A percentile compares a stretch with the other conserved stretches of the same genome.
phyloP scores from a whole-genome alignment of 2,888 invertebrate species.

The Yponomeuta evonymella region DNA sequence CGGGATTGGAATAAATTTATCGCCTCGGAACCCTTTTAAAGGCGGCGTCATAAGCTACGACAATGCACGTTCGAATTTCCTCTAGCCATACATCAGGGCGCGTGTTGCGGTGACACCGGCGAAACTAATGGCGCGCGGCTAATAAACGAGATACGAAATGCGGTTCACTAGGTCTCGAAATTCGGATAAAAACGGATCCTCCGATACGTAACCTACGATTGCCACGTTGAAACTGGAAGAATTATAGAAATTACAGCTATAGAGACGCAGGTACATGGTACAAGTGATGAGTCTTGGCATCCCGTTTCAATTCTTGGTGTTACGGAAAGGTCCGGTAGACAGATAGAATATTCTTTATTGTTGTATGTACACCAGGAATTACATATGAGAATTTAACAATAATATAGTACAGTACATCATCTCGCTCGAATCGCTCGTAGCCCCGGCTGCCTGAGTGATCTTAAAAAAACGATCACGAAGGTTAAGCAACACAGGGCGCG shows the following conservation, averaged over 20 bases:
- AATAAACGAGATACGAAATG: conserved; percentile 34
- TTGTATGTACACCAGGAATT: too few relatives aligned
- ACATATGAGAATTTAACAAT: too few relatives aligned
- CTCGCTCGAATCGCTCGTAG: too few relatives aligned
- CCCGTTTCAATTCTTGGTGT: too few relatives aligned
- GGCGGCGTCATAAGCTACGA: conserved; percentile 13
- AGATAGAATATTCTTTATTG: too few relatives aligned
- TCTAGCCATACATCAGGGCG: conserved; percentile 27
- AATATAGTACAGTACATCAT: too few relatives aligned
- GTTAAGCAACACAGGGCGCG: too few relatives aligned
- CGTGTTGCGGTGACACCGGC: conserved; percentile 32
- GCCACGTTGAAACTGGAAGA: background rate
- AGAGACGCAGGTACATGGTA: too few relatives aligned
- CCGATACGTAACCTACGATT: background rate
- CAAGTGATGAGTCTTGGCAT: too few relatives aligned
- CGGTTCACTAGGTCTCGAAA: conserved; percentile 8
- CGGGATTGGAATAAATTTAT: conserved; percentile 16
- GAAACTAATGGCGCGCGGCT: conserved; percentile 42
- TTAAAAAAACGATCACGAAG: too few relatives aligned
- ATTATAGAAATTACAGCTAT: background rate
- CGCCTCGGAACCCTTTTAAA: conserved; percentile 8
- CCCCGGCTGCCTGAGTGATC: too few relatives aligned
- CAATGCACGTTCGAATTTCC: conserved; percentile 12
- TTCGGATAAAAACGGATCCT: background rate
- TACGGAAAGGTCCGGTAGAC: too few relatives aligned